These are phyloP conservation scores for Deilephila porcellus DNA, from an alignment of 2,888 invertebrate species.

Conservation along the genomic window DNA sequence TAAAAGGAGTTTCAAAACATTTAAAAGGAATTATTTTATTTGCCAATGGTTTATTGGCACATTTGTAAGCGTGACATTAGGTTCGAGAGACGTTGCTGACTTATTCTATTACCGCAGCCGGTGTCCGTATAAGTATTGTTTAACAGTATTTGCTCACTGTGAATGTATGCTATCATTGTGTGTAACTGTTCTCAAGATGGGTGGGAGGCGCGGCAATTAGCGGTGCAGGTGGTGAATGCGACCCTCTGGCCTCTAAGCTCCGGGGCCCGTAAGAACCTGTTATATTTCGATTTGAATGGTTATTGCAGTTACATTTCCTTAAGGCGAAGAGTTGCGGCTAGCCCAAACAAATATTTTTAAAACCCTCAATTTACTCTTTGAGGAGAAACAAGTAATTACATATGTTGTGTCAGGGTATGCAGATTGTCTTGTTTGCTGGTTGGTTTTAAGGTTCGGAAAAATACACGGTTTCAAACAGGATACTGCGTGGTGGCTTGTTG, in stretches of 20 bases:
- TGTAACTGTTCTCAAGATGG: constrained; percentile 72
- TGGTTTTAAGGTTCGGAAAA: too few relatives aligned
- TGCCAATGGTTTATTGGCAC: constrained; percentile 5
- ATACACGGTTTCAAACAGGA: too few relatives aligned
- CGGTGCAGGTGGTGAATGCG: constrained; percentile 79
- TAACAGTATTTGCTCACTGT: constrained; percentile 57
- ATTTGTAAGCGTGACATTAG: constrained; percentile 12
- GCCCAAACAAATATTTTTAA: constrained; percentile 53
- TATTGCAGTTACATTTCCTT: constrained; percentile 53
- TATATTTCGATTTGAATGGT: constrained; percentile 68
- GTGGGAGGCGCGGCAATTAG: constrained; percentile 79
- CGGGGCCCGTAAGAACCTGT: constrained; percentile 44
- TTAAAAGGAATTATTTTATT: constrained; percentile 18
- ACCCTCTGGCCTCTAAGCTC: constrained; percentile 69
- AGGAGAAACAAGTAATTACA: background rate
- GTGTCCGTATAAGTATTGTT: constrained; percentile 19
- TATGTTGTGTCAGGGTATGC: background rate
- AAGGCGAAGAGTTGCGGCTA: constrained; percentile 51
- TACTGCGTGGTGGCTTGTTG: too few relatives aligned
- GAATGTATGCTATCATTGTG: constrained; percentile 66
- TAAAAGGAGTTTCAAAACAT: constrained; percentile 3
- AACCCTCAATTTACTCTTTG: background rate
- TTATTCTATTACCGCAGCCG: constrained; percentile 6
- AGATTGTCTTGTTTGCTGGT: too few relatives aligned
- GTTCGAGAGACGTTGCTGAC: constrained; percentile 12